Percentiles rank a stretch among this genome's conserved stretches.
These are phyloP conservation scores for Caenorhabditis afra DNA, from an alignment of 2,888 invertebrate species.

Conservation along the genomic window DNA sequence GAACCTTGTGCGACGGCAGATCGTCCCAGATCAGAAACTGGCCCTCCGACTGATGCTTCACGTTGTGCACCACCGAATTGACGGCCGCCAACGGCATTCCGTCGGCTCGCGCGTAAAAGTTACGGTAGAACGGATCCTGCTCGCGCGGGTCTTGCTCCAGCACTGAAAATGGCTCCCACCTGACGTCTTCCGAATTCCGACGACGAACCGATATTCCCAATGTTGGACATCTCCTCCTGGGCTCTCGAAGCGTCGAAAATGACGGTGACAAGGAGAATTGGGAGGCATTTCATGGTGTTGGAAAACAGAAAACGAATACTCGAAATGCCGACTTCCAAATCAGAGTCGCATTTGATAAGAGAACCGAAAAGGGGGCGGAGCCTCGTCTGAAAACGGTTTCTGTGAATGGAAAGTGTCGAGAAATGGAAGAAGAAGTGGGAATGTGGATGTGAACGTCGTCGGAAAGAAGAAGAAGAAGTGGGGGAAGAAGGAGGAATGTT, in stretches of 20 bases:
- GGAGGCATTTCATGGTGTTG: no score
- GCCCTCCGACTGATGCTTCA: constrained; percentile 46
- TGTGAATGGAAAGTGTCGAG: background rate
- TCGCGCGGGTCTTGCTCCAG: constrained; percentile 55
- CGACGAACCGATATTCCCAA: constrained; percentile 35
- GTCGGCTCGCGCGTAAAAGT: constrained; percentile 40
- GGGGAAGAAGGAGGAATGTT: background rate
- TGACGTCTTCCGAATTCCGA: no score
- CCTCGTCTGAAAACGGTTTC: constrained; percentile 15
- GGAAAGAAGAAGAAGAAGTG: background rate
- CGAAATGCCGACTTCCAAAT: background rate
- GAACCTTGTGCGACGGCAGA: constrained; percentile 25
- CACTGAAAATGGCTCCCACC: constrained; percentile 40
- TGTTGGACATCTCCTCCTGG: constrained; percentile 28
- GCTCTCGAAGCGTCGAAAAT: background rate
- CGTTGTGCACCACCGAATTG: constrained; percentile 57
- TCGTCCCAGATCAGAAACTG: constrained; percentile 40
- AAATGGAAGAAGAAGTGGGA: background rate
- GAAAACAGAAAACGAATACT: background rate
- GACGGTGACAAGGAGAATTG: background rate
- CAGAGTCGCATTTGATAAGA: constrained; percentile 6
- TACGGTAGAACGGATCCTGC: constrained; percentile 55
- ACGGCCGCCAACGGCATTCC: constrained; percentile 53
- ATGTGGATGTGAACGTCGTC: background rate
- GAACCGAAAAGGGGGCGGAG: constrained; percentile 3